phyloP scores from a whole-genome alignment of 2,113 vertebrate species.

The Poicephalus gulielmi region DNA sequence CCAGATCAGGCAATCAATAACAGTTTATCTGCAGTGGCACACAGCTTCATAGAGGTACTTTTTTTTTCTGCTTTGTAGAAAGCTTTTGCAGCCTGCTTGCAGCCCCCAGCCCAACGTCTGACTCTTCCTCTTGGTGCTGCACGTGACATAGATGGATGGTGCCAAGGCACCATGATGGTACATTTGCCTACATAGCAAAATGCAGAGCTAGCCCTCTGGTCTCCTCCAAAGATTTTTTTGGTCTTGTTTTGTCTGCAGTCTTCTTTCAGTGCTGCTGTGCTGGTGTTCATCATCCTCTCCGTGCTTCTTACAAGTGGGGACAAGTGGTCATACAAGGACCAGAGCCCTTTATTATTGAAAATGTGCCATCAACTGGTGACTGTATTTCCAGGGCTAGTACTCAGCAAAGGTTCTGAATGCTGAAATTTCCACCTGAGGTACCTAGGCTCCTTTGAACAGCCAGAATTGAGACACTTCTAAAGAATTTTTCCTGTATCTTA shows the following conservation, averaged over 20 bases:
- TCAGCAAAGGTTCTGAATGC: not conserved
- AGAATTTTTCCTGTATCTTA: not conserved
- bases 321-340: not conserved
- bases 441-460: not conserved
- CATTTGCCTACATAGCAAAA: not conserved
- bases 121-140: not conserved
- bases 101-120: not conserved
- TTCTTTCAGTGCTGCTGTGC: not conserved
- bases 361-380: not conserved
- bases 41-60: not conserved
- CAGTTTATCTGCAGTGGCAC: not conserved
- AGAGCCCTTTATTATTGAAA: not conserved
- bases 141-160: not conserved
- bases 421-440: not conserved
- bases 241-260: not conserved
- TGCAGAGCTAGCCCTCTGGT: not conserved
- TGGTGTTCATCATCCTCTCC: not conserved
- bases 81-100: not conserved
- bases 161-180: not conserved
- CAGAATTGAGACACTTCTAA: not conserved
- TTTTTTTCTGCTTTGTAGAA: not conserved
- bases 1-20: not conserved
- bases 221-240: not conserved
- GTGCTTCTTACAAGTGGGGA: not conserved
- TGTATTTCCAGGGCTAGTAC: not conserved